Conservation (phyloP, 1,140 invertebrate genomes). For the Brachionus plicatilis region DNA sequence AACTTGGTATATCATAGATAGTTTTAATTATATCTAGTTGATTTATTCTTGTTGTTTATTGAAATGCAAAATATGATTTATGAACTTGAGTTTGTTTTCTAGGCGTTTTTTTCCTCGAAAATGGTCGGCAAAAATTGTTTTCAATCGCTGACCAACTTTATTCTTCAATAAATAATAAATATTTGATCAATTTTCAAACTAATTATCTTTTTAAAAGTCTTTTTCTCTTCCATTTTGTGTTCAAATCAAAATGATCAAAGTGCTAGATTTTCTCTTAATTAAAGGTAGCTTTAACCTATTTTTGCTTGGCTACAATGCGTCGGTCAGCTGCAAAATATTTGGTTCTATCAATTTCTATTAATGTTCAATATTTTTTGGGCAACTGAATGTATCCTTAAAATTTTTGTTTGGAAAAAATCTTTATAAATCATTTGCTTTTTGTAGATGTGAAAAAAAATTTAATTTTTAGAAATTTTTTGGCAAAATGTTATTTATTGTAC, state of each 20-base stretch:
- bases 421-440: not conserved
- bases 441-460: not conserved
- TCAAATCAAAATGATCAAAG: not conserved
- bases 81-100: not conserved
- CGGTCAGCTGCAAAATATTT: not conserved
- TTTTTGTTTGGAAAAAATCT: not conserved
- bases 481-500: too few relatives aligned
- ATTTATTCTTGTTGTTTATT: not conserved
- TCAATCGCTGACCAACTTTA: not conserved
- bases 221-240: not conserved
- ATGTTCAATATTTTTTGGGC: not conserved
- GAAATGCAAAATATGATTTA: constrained; percentile 15
- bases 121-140: not conserved
- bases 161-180: not conserved
- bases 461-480: too few relatives aligned
- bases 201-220: not conserved
- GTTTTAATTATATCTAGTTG: not conserved
- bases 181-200: not conserved
- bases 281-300: constrained; percentile 12
- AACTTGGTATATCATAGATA: not conserved
- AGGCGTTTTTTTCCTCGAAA: not conserved
- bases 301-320: not conserved
- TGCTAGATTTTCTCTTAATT: not conserved
- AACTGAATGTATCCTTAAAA: not conserved
- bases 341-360: not conserved